Percentiles rank a stretch among this genome's conserved stretches.
Evolutionary conservation across 2,113 vertebrate genomes (phyloP).

Genomic region (Rafetus swinhoei): DNA sequence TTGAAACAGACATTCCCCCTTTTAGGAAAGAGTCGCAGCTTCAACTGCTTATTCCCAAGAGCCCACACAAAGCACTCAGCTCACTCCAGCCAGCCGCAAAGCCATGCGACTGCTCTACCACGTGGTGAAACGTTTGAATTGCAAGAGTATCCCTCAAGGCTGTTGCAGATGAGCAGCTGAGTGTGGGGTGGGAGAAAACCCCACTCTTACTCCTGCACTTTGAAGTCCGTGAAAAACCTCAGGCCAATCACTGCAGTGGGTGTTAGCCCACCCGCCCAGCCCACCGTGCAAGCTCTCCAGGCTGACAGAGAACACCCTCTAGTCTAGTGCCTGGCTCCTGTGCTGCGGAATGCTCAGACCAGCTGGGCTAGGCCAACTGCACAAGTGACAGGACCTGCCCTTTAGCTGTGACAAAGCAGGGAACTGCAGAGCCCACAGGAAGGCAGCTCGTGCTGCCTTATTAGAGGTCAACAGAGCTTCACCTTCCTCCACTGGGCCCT

Average conservation of each 20-base stretch:
- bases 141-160: neutral
- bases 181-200: neutral
- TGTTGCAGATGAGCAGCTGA: neutral
- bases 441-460: neutral
- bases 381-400: neutral
- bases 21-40: neutral
- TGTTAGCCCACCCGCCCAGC: fast-evolving
- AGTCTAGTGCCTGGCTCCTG: conserved; percentile 60
- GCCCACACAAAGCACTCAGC: too few species aligned
- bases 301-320: neutral
- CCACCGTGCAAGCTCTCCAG: neutral
- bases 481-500: neutral
- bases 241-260: neutral
- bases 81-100: neutral
- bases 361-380: neutral
- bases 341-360: neutral
- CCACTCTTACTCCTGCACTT: conserved; percentile 3
- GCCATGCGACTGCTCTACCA: neutral
- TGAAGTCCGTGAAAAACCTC: neutral
- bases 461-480: neutral
- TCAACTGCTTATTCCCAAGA: neutral
- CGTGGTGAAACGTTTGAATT: neutral
- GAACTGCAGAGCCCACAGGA: neutral
- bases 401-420: neutral
- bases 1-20: neutral